A percentile compares a stretch with the other conserved stretches of the same genome.
phyloP scores from a whole-genome alignment of 2,113 vertebrate genomes.

The Platycercus adscitus region DNA sequence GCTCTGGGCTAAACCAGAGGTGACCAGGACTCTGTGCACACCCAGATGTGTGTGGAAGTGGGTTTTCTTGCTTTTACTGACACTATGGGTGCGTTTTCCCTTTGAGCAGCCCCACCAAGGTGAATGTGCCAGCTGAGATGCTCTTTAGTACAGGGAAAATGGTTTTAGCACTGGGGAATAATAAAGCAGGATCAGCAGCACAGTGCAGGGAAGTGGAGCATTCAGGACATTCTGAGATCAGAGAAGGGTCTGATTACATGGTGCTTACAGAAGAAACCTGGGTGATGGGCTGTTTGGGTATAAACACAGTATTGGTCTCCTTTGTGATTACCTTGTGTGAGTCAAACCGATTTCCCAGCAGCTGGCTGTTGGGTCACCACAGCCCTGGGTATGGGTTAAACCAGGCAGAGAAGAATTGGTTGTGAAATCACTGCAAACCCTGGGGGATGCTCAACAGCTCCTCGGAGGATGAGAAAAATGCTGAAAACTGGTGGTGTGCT shows the following conservation, averaged over 20 bases:
- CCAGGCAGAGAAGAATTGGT: background rate
- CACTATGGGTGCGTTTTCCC: too few species aligned
- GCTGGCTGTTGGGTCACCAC: too few species aligned
- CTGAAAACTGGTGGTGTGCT: background rate
- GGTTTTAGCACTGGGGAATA: background rate
- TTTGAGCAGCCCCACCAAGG: accelerated
- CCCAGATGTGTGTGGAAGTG: too few species aligned
- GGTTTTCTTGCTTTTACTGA: background rate
- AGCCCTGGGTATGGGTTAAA: background rate
- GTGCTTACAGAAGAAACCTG: background rate
- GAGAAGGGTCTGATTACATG: background rate
- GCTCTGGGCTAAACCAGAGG: background rate
- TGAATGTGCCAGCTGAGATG: background rate
- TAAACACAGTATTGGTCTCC: background rate
- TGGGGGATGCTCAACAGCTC: background rate
- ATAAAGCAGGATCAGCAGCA: background rate
- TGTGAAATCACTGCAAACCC: background rate
- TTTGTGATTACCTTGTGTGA: background rate
- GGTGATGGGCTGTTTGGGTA: background rate
- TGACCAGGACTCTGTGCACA: accelerated
- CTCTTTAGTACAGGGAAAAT: accelerated
- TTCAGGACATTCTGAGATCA: background rate
- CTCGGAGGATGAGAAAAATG: background rate
- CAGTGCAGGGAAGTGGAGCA: background rate
- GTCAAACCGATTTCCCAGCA: background rate